These are phyloP conservation scores for Platorchestia sp. DNA, from an alignment of 1,140 invertebrate species.

Conservation along the genomic window DNA sequence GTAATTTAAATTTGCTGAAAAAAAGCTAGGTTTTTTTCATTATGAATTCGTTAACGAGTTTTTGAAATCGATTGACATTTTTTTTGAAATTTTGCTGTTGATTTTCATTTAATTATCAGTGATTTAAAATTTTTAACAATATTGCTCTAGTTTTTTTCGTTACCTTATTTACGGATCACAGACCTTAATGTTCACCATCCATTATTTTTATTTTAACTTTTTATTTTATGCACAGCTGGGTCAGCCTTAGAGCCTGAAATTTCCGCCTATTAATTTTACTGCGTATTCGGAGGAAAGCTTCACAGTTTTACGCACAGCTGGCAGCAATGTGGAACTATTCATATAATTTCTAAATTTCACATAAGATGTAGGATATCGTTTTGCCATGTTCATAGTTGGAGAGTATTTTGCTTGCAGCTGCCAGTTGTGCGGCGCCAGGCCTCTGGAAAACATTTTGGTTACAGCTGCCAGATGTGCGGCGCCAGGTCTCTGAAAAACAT, in stretches of 20 bases:
- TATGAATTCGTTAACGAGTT: background rate
- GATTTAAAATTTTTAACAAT: background rate
- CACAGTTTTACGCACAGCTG: background rate
- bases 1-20: background rate
- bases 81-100: too few species aligned
- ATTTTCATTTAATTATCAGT: background rate
- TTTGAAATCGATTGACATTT: too few species aligned
- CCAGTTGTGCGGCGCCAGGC: background rate
- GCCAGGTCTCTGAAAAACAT: background rate
- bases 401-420: too few species aligned
- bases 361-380: background rate
- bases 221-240: background rate
- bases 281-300: too few species aligned
- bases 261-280: background rate
- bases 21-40: background rate
- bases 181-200: too few species aligned
- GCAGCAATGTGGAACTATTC: background rate
- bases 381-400: too few species aligned
- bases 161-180: too few species aligned
- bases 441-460: background rate
- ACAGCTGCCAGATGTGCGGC: background rate
- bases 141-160: too few species aligned
- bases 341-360: background rate
- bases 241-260: background rate
- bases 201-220: background rate